Base-by-base conservation (phyloP, 2,797 vertebrate genomes). In the Anabacerthia variegaticeps region DNA sequence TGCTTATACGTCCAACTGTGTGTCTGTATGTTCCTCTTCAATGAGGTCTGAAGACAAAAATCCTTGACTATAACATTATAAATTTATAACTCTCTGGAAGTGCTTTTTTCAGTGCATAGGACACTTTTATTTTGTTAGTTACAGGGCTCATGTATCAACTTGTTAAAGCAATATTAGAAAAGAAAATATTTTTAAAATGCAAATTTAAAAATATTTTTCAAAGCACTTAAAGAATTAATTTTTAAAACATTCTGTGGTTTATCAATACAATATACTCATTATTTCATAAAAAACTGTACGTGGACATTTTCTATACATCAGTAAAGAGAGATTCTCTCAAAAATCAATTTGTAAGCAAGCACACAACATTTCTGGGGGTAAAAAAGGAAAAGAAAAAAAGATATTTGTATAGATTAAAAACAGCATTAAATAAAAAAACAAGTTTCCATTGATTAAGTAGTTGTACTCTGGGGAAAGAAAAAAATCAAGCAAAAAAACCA, bases 331-430 rank as follows among this genome's bases (percentile, higher is more conserved):
- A 32, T 23, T 85, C 30, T 20, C 10, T 39, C 20, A 83, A 58
- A 89, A 85, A 63, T 39, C 6, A 39, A 9, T 62, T 36, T 58
- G 4, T 16, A 69, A 90, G 72, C 39, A 39, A 39, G 37, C 46
- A 37, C 7, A 20, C 1, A 76, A 7, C 1, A 26, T 72, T 43
- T 71, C 0, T 18, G 28, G 17, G 17, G 4, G 4, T 2, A 27
- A 32, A 23, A 65, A 61, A 4, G 6, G 7, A 14, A 27, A 1
- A 6, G 3, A n/a, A 19, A 21, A n/a, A 4, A 10, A 55, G 10
- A 77, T 23, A 24, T 0, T 30, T 63, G 0, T 30, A 27, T 13
- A 51, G 14, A 51, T 61, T 46, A 32, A 52, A 90, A 82, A 55
- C n/a, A 48, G 28, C 7, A 28, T 36, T 39, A 54, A 4, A 16